Conservation (phyloP, 1,140 invertebrate species). For the Amyelois transitella region DNA sequence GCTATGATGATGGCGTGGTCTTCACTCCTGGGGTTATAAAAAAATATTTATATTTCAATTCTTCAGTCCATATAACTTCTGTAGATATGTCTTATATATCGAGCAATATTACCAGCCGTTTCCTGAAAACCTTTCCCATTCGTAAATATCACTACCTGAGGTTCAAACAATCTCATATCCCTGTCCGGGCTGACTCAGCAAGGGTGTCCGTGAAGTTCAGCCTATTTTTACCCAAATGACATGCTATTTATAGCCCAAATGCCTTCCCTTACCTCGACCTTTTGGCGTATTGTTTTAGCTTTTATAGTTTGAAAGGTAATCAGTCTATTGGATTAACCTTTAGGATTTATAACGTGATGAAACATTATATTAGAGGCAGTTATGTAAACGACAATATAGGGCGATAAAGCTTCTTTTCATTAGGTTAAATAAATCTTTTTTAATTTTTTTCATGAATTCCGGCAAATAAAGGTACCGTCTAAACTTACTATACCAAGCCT, state of each 20-base stretch:
- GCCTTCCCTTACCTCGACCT: constrained; percentile 17
- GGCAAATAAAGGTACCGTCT: no score
- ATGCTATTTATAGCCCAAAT: constrained; percentile 24
- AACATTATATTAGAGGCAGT: not conserved
- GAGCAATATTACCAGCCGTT: no score
- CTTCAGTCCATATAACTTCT: no score
- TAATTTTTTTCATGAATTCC: no score
- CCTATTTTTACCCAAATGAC: constrained; percentile 27
- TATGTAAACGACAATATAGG: not conserved
- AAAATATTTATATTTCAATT: no score
- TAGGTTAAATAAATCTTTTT: no score
- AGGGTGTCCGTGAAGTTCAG: constrained; percentile 19
- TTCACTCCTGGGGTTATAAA: no score
- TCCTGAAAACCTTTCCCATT: not conserved
- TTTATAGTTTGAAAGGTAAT: not conserved
- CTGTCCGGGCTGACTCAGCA: not conserved
- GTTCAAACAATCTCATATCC: not conserved
- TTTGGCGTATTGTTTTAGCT: constrained; percentile 6
- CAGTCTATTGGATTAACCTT: not conserved
- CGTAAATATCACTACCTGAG: not conserved
- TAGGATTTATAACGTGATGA: not conserved
- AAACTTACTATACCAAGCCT: no score
- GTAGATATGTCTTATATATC: no score
- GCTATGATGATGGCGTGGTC: no score
- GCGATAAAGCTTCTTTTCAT: no score